Conservation (phyloP, 2,113 vertebrate genomes). For the Cygnus buccinator region DNA sequence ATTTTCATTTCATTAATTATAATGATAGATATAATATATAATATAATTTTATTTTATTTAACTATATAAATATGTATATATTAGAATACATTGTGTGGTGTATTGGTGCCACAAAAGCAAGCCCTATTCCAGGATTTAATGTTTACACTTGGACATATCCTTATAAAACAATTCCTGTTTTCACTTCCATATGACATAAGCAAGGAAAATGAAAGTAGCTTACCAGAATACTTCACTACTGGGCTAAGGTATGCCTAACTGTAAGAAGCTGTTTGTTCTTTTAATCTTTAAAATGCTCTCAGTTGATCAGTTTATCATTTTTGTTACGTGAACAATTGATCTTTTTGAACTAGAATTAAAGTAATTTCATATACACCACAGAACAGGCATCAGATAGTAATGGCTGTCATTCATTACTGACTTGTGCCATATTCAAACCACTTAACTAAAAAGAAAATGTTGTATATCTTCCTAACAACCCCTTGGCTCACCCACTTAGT, state of each 20-base stretch:
- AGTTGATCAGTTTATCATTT: not conserved
- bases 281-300: not conserved
- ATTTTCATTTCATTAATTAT: not conserved
- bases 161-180: not conserved
- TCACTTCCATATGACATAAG: fast-evolving
- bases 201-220: not conserved
- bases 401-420: fast-evolving
- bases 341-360: not conserved
- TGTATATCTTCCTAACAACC: not conserved
- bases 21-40: not conserved
- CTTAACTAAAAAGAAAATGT: not conserved
- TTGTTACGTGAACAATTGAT: conserved; percentile 4
- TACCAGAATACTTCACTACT: not conserved
- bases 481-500: not conserved
- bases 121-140: not conserved
- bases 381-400: not conserved
- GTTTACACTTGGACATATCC: not conserved
- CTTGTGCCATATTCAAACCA: not conserved
- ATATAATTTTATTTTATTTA: not conserved
- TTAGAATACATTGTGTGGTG: not conserved
- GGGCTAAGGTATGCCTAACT: not conserved
- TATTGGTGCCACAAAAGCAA: not conserved
- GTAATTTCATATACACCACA: not conserved
- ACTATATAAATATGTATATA: not conserved
- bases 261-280: not conserved